Evolutionary conservation across 2,888 invertebrate genomes (phyloP), one percentile per base, ranked within the genome.

Genomic region (Catonia carolina): DNA sequence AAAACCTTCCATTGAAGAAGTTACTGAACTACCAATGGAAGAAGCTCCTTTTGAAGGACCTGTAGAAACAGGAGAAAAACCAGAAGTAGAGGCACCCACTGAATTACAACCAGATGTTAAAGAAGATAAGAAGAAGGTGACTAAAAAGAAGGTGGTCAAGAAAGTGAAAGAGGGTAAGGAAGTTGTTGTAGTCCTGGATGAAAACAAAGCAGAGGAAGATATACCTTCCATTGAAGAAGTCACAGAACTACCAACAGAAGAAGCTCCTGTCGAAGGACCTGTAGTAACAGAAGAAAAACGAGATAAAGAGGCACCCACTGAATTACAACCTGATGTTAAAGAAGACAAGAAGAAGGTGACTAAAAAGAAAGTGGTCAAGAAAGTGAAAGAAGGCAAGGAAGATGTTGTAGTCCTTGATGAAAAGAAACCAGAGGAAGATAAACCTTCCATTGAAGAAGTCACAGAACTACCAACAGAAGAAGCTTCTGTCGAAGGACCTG

Each of bases 321-420:
- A 66, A 61, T 59, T 67, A 12, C 22, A 60, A 58, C 55, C 63
- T 57, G 17, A 59, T 59, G 37, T 63, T 8, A 57, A 49, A 49
- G 67, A 73, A 65, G 65, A 70, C n/a, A 75, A 74, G 2, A 77
- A 72, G 58, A 75, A 75, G 1, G 70, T 72, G 2, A 72, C 76
- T 1, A 78, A 73, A 62, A 69, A 64, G 58, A 69, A 53, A 61
- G 64, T 54, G 66, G 70, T 45, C 63, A 69, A 56, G 23, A 58
- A 63, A 62, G 54, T 64, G 62, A 57, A 67, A 69, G 53, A 65
- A 64, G 54, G 64, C 63, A 15, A 55, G 22, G 60, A 63, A 53
- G 58, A 56, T 15, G 36, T 57, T 12, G 41, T 54, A 23, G 55
- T 42, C 10, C n/a, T 50, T 6, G 53, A 57, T 14, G 67, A 49